Percentiles rank a stretch among this genome's conserved stretches.
These are phyloP conservation scores for Urophycis tenuis DNA, from an alignment of 2,797 vertebrate genomes.

Conservation along the genomic window DNA sequence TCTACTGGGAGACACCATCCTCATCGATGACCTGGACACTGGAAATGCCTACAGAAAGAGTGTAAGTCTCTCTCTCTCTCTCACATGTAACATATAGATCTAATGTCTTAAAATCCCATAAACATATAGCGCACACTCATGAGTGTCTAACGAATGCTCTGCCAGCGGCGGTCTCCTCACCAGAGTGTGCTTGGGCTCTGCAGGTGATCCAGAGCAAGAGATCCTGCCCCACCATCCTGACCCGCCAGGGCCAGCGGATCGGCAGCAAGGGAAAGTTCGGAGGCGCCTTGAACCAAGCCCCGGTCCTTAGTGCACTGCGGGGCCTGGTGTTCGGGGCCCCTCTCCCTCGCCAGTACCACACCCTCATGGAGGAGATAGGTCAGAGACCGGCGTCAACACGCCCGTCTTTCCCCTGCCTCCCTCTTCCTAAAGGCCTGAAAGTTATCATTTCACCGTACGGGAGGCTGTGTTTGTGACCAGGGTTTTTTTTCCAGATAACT, in stretches of 20 bases:
- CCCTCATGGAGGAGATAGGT: constrained; percentile 72
- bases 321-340: constrained; percentile 86
- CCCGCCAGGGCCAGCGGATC: constrained; percentile 81
- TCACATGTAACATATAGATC: too few species aligned
- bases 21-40: constrained; percentile 86
- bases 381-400: not conserved
- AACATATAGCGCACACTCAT: too few species aligned
- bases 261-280: constrained; percentile 84
- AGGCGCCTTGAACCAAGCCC: constrained; percentile 85
- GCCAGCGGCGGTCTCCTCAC: not conserved
- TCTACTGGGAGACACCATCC: constrained; percentile 82
- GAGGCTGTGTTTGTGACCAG: too few species aligned
- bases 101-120: too few species aligned
- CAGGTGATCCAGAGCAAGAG: constrained; percentile 71
- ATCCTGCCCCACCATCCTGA: constrained; percentile 80
- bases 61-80: too few species aligned
- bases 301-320: constrained; percentile 66
- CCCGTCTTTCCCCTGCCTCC: not conserved
- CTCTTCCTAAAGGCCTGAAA: too few species aligned
- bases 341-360: constrained; percentile 63
- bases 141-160: too few species aligned
- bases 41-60: constrained; percentile 80
- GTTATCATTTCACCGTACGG: too few species aligned
- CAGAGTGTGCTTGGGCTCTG: too few species aligned
- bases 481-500: constrained; percentile 62